phyloP scores from a whole-genome alignment of 2,888 invertebrate genomes.

The Rhamphomyia laevipes region DNA sequence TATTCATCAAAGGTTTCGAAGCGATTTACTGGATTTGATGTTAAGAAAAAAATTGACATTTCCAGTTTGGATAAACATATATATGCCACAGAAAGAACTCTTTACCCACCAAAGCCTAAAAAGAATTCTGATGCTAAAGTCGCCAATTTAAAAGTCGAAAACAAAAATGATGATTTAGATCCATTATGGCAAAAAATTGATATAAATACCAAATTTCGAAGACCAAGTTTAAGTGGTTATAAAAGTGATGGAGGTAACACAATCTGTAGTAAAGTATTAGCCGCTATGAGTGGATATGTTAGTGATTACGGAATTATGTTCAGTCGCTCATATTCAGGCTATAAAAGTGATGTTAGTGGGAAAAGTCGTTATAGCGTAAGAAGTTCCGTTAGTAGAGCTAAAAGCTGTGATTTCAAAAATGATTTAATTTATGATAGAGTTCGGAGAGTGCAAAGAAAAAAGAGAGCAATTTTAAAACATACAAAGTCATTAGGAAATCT shows the following conservation, averaged over 20 bases:
- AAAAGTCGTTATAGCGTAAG: constrained; percentile 47
- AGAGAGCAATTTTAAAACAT: constrained; percentile 21
- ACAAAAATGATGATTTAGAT: constrained; percentile 45
- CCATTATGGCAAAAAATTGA: constrained; percentile 54
- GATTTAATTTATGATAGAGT: constrained; percentile 29
- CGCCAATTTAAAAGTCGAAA: constrained; percentile 34
- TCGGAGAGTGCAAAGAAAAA: constrained; percentile 33
- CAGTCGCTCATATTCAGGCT: constrained; percentile 40
- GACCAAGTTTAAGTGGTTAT: constrained; percentile 46
- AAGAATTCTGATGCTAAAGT: constrained; percentile 1
- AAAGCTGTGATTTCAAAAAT: constrained; percentile 31
- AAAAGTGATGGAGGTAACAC: constrained; percentile 46
- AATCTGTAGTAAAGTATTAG: constrained; percentile 35
- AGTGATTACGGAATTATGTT: constrained; percentile 44
- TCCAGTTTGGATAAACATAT: constrained; percentile 52
- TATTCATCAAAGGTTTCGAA: no score
- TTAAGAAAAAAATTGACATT: constrained; percentile 27
- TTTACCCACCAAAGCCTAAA: constrained; percentile 57
- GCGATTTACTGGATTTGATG: background rate
- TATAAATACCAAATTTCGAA: constrained; percentile 49
- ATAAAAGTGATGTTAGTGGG: constrained; percentile 48
- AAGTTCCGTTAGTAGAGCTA: constrained; percentile 44
- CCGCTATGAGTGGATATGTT: constrained; percentile 43
- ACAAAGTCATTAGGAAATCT: constrained; percentile 38
- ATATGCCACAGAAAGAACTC: constrained; percentile 59